Conservation (phyloP, 2,797 vertebrate genomes). For the Catharus ustulatus region DNA sequence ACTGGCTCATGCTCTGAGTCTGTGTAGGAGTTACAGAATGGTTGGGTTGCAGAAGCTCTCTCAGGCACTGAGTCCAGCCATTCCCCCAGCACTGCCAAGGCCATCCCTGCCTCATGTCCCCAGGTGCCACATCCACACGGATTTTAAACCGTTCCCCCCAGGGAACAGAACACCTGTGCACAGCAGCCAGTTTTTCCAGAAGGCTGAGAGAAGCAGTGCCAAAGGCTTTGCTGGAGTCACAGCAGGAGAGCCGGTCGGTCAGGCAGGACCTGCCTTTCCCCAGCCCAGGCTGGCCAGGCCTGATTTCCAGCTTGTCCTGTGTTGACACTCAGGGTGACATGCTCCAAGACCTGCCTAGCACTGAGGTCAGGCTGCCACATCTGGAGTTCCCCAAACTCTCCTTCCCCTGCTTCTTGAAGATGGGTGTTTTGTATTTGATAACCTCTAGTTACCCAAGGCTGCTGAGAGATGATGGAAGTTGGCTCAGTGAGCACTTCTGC, state of each 20-base stretch:
- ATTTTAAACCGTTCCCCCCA: background rate
- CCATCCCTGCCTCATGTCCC: background rate
- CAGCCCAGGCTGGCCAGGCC: background rate
- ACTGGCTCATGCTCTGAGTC: rapidly evolving
- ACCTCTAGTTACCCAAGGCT: background rate
- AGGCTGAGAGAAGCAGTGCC: background rate
- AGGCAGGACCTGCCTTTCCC: background rate
- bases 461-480: background rate
- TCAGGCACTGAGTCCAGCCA: background rate
- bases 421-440: background rate
- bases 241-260: background rate
- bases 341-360: background rate
- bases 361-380: background rate
- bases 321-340: background rate
- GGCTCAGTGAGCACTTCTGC: background rate
- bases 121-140: background rate
- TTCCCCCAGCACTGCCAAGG: background rate
- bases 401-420: background rate
- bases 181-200: background rate
- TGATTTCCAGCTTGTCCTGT: background rate
- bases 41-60: background rate
- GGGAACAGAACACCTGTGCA: background rate
- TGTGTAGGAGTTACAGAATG: background rate
- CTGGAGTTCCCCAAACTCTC: background rate
- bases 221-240: background rate